phyloP scores from a whole-genome alignment of 2,113 vertebrate species.

The Pongo pygmaeus region DNA sequence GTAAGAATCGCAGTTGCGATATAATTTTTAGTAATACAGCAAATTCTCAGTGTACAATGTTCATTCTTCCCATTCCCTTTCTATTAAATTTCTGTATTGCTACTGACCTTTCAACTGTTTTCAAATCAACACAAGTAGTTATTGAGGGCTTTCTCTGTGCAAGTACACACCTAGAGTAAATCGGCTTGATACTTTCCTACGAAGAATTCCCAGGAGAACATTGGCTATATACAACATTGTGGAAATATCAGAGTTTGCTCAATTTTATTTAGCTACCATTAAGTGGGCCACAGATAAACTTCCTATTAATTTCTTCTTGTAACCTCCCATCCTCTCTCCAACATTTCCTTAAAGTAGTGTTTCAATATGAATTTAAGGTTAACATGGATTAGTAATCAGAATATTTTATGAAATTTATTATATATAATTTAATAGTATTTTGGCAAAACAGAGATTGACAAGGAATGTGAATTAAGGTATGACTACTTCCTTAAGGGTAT shows the following conservation, averaged over 20 bases:
- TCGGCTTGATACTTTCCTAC: neutral
- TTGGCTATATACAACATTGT: neutral
- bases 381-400: neutral
- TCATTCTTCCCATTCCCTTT: neutral
- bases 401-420: neutral
- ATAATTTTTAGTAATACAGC: neutral
- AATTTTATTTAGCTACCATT: neutral
- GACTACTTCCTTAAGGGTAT: neutral
- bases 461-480: neutral
- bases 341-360: neutral
- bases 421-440: neutral
- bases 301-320: slow-evolving; percentile 1
- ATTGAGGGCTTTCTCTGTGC: neutral
- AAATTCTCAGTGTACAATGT: neutral
- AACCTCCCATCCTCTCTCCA: neutral
- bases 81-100: neutral
- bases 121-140: neutral
- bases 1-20: neutral
- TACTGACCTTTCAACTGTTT: neutral
- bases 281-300: neutral
- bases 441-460: neutral
- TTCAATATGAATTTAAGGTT: neutral
- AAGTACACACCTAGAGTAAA: neutral
- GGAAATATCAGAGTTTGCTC: neutral
- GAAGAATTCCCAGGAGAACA: neutral